phyloP scores from a whole-genome alignment of 2,113 vertebrate genomes.

The Heteronetta atricapilla region DNA sequence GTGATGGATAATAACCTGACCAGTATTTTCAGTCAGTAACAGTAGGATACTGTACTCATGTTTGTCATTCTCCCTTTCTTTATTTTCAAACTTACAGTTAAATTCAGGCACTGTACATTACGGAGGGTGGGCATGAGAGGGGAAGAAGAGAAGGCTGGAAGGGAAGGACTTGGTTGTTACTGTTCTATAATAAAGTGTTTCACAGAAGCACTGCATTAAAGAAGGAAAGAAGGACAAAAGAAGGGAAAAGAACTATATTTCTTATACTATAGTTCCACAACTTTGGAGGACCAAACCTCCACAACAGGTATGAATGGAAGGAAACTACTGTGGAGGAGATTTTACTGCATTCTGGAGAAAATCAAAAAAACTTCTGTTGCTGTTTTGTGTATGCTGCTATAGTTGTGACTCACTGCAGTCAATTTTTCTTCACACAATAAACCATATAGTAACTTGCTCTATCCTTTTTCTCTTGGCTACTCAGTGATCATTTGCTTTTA shows the following conservation, averaged over 20 bases:
- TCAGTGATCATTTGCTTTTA: neutral
- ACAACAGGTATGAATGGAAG: neutral
- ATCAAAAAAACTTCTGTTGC: neutral
- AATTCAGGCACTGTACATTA: neutral
- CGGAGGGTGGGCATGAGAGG: neutral
- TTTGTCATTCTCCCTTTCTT: neutral
- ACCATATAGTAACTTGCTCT: neutral
- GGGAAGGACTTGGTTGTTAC: neutral
- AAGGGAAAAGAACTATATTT: neutral
- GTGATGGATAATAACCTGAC: neutral
- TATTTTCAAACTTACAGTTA: neutral
- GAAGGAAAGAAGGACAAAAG: neutral
- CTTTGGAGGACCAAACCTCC: neutral
- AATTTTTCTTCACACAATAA: neutral
- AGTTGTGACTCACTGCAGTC: neutral
- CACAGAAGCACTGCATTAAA: neutral
- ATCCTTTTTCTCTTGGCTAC: neutral
- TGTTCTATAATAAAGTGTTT: neutral
- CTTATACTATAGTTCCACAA: neutral
- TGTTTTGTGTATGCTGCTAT: neutral
- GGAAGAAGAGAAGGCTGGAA: neutral
- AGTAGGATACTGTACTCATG: neutral
- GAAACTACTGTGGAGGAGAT: neutral
- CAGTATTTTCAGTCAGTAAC: neutral
- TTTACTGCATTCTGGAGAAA: neutral